These are phyloP conservation scores for Nothoprocta pentlandii DNA, from an alignment of 2,113 vertebrate species.

Conservation along the genomic window DNA sequence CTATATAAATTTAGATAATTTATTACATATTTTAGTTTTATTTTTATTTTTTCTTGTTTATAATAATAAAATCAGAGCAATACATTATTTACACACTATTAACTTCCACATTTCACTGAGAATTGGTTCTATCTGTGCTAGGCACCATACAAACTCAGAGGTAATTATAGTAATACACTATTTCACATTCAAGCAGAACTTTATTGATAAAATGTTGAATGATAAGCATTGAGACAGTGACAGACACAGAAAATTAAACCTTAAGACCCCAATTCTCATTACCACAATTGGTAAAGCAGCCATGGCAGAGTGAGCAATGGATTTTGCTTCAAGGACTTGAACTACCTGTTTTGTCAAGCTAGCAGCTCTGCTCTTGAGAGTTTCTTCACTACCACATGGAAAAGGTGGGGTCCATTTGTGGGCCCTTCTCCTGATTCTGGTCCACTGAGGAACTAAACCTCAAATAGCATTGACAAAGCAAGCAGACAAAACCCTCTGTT, in stretches of 20 bases:
- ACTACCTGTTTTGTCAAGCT: background rate
- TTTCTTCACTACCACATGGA: background rate
- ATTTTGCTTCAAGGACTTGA: background rate
- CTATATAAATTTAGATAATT: background rate
- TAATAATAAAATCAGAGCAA: background rate
- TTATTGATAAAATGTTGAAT: background rate
- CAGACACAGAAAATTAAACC: background rate
- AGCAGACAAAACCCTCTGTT: background rate
- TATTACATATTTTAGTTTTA: background rate
- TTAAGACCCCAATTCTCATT: background rate
- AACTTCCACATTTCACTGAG: background rate
- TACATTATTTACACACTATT: slow-evolving; percentile 27
- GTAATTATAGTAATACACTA: slow-evolving; percentile 15
- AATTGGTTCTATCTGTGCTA: background rate
- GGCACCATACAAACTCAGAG: background rate
- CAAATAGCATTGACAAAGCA: background rate
- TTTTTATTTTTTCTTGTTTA: background rate
- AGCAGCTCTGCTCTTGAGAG: background rate
- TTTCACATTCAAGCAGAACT: slow-evolving; percentile 5
- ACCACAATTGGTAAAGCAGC: background rate
- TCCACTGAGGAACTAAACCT: background rate
- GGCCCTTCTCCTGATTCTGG: background rate
- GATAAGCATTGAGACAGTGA: background rate
- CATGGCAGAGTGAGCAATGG: background rate
- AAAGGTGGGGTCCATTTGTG: background rate